Percentiles rank a stretch among this genome's conserved stretches.
These are phyloP conservation scores for Pegoplata infirma DNA, from an alignment of 2,888 invertebrate genomes.

Conservation along the genomic window DNA sequence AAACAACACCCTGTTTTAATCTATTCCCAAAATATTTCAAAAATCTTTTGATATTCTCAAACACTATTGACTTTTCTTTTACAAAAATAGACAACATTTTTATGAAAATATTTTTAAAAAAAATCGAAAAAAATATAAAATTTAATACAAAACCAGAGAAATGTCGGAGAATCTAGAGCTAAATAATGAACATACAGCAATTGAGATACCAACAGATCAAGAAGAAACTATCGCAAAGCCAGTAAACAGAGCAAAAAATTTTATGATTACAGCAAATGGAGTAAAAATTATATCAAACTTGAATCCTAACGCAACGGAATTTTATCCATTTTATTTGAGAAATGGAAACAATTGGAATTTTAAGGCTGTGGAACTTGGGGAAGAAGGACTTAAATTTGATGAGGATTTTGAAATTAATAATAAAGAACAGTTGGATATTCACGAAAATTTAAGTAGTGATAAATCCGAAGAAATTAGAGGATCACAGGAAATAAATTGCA, in stretches of 20 bases:
- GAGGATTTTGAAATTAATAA: no score
- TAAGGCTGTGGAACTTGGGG: background rate
- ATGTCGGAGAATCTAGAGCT: conserved; percentile 43
- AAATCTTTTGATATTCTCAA: conserved; percentile 27
- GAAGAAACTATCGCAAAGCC: background rate
- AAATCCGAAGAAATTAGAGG: no score
- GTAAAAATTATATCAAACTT: conserved; percentile 61
- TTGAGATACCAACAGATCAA: conserved; percentile 5
- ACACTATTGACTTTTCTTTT: background rate
- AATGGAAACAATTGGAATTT: background rate
- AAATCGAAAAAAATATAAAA: conserved; percentile 29
- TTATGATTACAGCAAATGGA: conserved; percentile 51
- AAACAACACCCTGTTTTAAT: no score
- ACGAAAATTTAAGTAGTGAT: no score
- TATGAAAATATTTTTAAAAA: background rate
- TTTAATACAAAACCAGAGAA: background rate
- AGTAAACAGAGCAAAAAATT: no score
- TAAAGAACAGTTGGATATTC: no score
- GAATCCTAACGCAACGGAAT: conserved; percentile 66
- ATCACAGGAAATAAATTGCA: no score
- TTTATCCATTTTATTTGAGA: conserved; percentile 59
- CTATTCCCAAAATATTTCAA: no score
- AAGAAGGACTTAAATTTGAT: background rate
- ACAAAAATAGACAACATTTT: background rate
- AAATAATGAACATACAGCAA: background rate